Evolutionary conservation across 2,888 invertebrate species (phyloP), one percentile per base, ranked within the genome.

Genomic region (Criorhina ranunculi): DNA sequence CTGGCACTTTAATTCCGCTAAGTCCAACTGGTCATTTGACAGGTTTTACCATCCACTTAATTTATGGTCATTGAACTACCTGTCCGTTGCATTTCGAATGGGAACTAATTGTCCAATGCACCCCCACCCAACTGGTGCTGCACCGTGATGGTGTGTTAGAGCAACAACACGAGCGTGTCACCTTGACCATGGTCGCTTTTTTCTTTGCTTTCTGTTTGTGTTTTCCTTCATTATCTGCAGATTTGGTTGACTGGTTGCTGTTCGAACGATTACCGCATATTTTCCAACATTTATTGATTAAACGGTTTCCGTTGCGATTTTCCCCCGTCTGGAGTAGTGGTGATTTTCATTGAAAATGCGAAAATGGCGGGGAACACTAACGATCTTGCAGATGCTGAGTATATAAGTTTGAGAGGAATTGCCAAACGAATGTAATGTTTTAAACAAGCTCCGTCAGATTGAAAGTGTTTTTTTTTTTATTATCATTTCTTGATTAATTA

Each of bases 101-200:
- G 60, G n/a, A 59, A 15, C 31, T 59, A 42, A 64, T 62, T 11
- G 53, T 62, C n/a, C 12, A 40, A 42, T 6, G 12, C 24, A 24
- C 33, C 64, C 75, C 80, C 75, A 67, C 60, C 80, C 62, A 75
- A 1, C 62, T n/a, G 15, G 15, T 7, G 17, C 9, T 3, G 37
- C 1, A 8, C 35, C 55, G 29, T 53, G 15, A 51, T 44, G 55
- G 40, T 19, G 31, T 29, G 37, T n/a, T n/a, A 17, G 12, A 8
- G 24, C 12, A 35, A 42, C 46, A 8, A 42, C 60, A 24, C 59
- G 44, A 78, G 70, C 83, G 62, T 80, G 64, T 80, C 75, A 85
- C 85, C 85, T 85, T 85, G 85, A 85, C 85, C 85, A 85, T 85
- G 75, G 66, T 59, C 59, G 49, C 62, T 42, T 59, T 66, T 57